Evolutionary conservation across 2,888 invertebrate genomes (phyloP).

Genomic region (Leptinotarsa haldemani): DNA sequence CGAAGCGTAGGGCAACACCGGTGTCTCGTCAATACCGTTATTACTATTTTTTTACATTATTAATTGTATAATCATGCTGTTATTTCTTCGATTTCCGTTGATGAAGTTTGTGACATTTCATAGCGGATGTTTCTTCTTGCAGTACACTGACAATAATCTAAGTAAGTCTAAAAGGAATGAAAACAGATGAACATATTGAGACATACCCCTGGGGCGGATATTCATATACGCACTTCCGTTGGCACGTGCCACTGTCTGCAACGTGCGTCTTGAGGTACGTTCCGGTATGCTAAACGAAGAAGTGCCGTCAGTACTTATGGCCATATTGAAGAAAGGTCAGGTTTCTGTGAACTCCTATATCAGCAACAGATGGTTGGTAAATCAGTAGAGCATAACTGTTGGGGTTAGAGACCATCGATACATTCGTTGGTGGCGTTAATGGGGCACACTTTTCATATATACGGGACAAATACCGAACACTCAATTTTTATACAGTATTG

Average conservation of each 20-base stretch:
- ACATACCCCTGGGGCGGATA: conserved; percentile 22
- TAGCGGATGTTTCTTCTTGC: neutral
- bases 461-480: neutral
- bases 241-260: conserved; percentile 56
- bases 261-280: conserved; percentile 40
- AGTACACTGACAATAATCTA: neutral
- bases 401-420: conserved; percentile 27
- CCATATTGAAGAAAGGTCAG: conserved; percentile 16
- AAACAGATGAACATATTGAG: conserved; percentile 21
- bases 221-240: conserved; percentile 52
- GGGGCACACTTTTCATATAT: conserved; percentile 21
- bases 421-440: conserved; percentile 10
- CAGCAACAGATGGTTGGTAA: conserved; percentile 51
- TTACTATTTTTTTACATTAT: too few species aligned
- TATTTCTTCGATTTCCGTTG: too few species aligned
- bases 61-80: too few species aligned
- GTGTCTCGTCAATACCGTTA: too few species aligned
- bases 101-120: neutral
- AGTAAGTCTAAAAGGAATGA: neutral
- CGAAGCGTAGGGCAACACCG: too few species aligned
- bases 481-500: neutral
- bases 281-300: conserved; percentile 15
- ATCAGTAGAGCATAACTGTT: conserved; percentile 45
- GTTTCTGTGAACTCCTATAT: conserved; percentile 26
- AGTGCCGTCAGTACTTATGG: conserved; percentile 16